Evolutionary conservation across 2,113 vertebrate genomes (phyloP).

Genomic region (Myotis davidii): DNA sequence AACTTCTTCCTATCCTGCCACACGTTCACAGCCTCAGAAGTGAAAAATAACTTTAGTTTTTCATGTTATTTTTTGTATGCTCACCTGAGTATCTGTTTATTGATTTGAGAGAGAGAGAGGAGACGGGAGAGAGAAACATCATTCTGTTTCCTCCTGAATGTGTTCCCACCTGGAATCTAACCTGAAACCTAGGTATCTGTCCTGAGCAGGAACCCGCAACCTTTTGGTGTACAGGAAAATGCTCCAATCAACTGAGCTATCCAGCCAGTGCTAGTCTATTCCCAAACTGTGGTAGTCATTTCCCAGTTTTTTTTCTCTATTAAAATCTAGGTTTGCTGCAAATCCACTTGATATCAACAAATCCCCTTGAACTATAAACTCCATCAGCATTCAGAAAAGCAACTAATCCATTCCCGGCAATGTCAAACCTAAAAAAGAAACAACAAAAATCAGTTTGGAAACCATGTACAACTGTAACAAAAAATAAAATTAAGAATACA

Average conservation of each 20-base stretch:
- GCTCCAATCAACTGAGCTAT: too few species aligned
- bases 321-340: constrained; percentile 15
- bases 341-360: constrained; percentile 39
- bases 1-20: not conserved
- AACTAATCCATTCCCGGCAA: not conserved
- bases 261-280: too few species aligned
- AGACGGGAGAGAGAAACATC: too few species aligned
- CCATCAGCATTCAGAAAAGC: constrained; percentile 20
- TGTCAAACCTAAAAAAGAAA: constrained; percentile 51
- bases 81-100: too few species aligned
- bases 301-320: not conserved
- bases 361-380: constrained; percentile 1
- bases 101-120: too few species aligned
- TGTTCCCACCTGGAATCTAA: too few species aligned
- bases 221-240: too few species aligned
- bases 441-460: not conserved
- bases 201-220: too few species aligned
- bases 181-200: too few species aligned
- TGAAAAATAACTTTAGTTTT: not conserved
- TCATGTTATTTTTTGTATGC: not conserved
- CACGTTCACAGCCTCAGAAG: not conserved
- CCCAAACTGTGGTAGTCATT: too few species aligned
- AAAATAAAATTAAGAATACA: not conserved
- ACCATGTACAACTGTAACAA: not conserved
- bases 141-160: too few species aligned